phyloP scores from a whole-genome alignment of 2,113 vertebrate genomes.

The Ptilorrhoa leucosticta region DNA sequence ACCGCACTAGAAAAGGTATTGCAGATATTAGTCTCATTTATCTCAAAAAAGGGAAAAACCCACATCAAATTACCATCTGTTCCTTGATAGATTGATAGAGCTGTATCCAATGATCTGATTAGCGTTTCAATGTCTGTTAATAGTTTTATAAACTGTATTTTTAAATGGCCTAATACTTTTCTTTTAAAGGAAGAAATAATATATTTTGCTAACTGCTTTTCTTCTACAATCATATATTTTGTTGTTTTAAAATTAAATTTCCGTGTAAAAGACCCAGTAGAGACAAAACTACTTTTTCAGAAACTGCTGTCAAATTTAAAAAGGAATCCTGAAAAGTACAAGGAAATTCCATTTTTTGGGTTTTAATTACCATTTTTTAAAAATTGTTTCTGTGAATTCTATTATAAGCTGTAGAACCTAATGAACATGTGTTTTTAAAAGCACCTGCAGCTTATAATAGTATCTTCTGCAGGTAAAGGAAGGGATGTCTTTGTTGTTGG shows the following conservation, averaged over 20 bases:
- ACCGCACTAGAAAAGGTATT: slow-evolving; percentile 80
- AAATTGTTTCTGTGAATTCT: not conserved
- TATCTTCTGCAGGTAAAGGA: not conserved
- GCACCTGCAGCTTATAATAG: not conserved
- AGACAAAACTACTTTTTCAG: not conserved
- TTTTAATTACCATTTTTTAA: not conserved
- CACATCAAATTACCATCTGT: not conserved
- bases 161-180: not conserved
- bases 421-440: not conserved
- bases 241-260: not conserved
- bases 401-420: not conserved
- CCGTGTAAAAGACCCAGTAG: not conserved
- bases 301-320: not conserved
- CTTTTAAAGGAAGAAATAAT: not conserved
- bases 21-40: not conserved
- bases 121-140: not conserved
- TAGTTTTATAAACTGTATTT: not conserved
- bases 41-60: not conserved
- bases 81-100: not conserved
- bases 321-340: not conserved
- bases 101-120: fast-evolving
- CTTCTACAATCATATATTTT: not conserved
- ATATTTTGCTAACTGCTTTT: not conserved
- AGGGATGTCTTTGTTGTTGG: not conserved
- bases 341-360: not conserved